Percentiles rank a stretch among this genome's conserved stretches.
phyloP scores from a whole-genome alignment of 1,140 invertebrate genomes.

The Drosophila nannoptera region DNA sequence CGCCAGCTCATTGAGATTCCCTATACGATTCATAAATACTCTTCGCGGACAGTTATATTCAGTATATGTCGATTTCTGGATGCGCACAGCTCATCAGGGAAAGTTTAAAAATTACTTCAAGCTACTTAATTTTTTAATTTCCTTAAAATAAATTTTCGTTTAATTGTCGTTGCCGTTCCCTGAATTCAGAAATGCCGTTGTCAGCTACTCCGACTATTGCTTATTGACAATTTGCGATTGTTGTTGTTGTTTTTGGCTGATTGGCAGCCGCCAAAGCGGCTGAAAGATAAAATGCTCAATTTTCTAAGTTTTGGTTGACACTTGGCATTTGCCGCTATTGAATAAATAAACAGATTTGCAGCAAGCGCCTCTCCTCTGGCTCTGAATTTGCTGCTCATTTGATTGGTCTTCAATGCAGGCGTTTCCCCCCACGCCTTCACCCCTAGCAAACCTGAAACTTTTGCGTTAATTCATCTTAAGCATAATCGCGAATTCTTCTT shows the following conservation, averaged over 20 bases:
- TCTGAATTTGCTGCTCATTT: conserved; percentile 21
- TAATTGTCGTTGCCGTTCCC: neutral
- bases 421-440: conserved; percentile 15
- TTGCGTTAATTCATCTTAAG: conserved; percentile 23
- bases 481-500: conserved; percentile 20
- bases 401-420: conserved; percentile 33
- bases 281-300: conserved; percentile 28
- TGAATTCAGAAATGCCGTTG: neutral
- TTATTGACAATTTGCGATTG: conserved; percentile 63
- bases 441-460: conserved; percentile 29
- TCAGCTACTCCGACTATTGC: conserved; percentile 26
- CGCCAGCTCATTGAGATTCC: conserved; percentile 7
- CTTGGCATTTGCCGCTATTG: conserved; percentile 57
- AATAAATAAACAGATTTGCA: conserved; percentile 24
- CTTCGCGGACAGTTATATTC: neutral
- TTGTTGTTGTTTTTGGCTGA: conserved; percentile 30
- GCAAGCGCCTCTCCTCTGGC: conserved; percentile 18
- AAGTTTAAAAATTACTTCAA: no score
- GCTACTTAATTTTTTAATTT: no score
- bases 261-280: conserved; percentile 60
- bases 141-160: neutral
- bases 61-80: neutral
- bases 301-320: conserved; percentile 31
- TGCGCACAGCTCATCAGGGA: no score
- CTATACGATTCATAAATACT: conserved; percentile 1